These are phyloP conservation scores for Aporophyla nigra DNA, from an alignment of 2,888 invertebrate genomes.

Conservation along the genomic window DNA sequence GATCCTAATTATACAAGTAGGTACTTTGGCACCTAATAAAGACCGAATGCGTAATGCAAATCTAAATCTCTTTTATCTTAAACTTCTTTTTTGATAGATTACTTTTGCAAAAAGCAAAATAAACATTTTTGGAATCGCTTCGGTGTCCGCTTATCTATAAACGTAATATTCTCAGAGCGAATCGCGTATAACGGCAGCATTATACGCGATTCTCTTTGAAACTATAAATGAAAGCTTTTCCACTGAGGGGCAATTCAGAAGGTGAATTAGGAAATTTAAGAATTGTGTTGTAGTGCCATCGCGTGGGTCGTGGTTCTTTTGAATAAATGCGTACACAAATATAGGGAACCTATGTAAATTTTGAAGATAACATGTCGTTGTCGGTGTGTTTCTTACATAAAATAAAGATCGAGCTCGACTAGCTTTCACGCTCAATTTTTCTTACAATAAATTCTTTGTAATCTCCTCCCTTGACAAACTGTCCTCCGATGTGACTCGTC, in stretches of 20 bases:
- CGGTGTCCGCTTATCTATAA: background rate
- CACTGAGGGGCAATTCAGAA: background rate
- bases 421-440: conserved; percentile 59
- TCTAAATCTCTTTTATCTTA: background rate
- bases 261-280: conserved; percentile 5
- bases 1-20: background rate
- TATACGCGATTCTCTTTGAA: background rate
- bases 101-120: background rate
- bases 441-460: conserved; percentile 72
- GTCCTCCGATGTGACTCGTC: conserved; percentile 78
- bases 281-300: background rate
- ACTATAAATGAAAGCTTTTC: background rate
- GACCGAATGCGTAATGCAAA: background rate
- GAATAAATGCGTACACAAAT: background rate
- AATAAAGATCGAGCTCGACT: conserved; percentile 46
- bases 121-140: background rate
- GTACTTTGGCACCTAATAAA: background rate
- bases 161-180: too few relatives aligned
- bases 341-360: background rate
- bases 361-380: conserved; percentile 16
- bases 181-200: too few relatives aligned
- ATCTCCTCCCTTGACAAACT: conserved; percentile 77
- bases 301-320: background rate
- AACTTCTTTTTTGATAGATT: background rate
- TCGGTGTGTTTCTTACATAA: conserved; percentile 31